Percentiles rank a stretch among this genome's conserved stretches.
Evolutionary conservation across 53 echinoderm and acorn worm species (phyloP).

Genomic region (Mesocentrotus franciscanus): DNA sequence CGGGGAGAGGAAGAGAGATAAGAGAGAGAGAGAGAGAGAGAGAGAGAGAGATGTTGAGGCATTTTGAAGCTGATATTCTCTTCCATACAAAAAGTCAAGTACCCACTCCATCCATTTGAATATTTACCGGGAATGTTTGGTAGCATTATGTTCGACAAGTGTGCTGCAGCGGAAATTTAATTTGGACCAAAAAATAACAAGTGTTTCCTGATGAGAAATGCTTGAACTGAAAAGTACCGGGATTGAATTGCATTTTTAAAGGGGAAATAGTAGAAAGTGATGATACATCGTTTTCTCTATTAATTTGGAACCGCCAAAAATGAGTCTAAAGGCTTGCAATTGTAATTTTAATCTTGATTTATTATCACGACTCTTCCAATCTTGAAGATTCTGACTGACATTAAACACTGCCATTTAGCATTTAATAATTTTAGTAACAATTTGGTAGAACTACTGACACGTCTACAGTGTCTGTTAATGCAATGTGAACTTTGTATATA

Average conservation of each 20-base stretch:
- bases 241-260: background rate
- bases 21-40: no score
- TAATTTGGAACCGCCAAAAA: no score
- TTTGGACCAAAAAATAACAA: conserved; percentile 35
- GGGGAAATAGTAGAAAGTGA: background rate
- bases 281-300: no score
- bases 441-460: no score
- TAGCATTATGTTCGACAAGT: conserved; percentile 27
- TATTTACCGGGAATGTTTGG: background rate
- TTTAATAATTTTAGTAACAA: no score
- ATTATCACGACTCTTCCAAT: no score
- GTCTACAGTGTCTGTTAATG: no score
- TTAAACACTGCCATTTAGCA: no score
- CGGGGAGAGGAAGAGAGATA: background rate
- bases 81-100: background rate
- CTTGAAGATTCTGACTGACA: no score
- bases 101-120: background rate
- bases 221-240: background rate
- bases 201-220: background rate
- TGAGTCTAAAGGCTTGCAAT: no score
- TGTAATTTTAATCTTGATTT: no score
- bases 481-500: no score
- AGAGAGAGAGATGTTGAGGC: background rate
- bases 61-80: background rate
- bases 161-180: conserved; percentile 19